Percentiles rank a stretch among this genome's conserved stretches.
Evolutionary conservation across 2,113 vertebrate species (phyloP).

Genomic region (Ameiurus melas): DNA sequence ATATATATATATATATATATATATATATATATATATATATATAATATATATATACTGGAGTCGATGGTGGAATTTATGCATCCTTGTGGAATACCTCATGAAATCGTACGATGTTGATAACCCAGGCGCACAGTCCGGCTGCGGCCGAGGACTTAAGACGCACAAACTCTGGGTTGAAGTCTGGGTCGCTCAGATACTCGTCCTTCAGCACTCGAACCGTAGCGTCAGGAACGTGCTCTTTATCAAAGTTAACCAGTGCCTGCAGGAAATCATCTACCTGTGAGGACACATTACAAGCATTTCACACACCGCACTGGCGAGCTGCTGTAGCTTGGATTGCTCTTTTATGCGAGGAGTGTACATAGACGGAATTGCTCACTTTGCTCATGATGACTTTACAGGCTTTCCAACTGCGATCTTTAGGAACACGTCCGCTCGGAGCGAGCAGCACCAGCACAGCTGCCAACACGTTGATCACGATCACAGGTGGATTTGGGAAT

Average conservation of each 20-base stretch:
- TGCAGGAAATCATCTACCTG: conserved; percentile 75
- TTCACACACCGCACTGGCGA: background rate
- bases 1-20: no score
- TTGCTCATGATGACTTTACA: conserved; percentile 75
- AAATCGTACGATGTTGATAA: conserved; percentile 76
- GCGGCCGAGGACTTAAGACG: conserved; percentile 75
- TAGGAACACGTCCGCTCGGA: conserved; percentile 67
- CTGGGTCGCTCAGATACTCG: conserved; percentile 72
- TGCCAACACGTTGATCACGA: conserved; percentile 66
- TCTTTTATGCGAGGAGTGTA: background rate
- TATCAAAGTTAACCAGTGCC: conserved; percentile 77
- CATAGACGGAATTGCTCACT: conserved; percentile 35
- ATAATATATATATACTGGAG: no score
- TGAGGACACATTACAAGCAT: conserved; percentile 48
- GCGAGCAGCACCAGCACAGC: conserved; percentile 69
- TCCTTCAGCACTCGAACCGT: conserved; percentile 72
- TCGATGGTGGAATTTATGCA: no score
- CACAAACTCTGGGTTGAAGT: conserved; percentile 80
- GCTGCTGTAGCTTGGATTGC: background rate
- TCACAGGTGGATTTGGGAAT: conserved; percentile 70
- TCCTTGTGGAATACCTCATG: conserved; percentile 64
- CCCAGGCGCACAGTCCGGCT: conserved; percentile 72
- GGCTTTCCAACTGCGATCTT: conserved; percentile 78
- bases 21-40: no score
- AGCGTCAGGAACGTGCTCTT: conserved; percentile 71